These are phyloP conservation scores for Pristionchus mayeri DNA, from an alignment of 2,888 invertebrate genomes.

Conservation along the genomic window DNA sequence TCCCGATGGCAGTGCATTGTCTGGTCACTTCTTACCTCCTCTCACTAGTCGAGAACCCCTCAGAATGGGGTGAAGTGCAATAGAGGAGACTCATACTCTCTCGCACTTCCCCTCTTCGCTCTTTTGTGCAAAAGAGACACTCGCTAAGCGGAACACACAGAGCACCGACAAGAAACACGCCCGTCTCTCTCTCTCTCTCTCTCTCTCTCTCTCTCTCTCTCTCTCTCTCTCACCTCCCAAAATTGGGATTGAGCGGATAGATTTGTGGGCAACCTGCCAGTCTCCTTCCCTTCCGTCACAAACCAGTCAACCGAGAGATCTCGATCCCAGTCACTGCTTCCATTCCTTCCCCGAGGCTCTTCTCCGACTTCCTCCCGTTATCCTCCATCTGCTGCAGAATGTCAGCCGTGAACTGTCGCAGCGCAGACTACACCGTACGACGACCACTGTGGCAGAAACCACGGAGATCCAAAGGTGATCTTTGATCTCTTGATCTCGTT, in stretches of 20 bases:
- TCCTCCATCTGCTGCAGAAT: background rate
- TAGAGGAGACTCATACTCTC: background rate
- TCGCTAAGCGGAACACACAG: constrained; percentile 18
- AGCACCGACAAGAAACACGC: background rate
- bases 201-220: too few species aligned
- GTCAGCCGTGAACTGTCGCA: constrained; percentile 19
- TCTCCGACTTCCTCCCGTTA: background rate
- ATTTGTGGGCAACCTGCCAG: constrained; percentile 19
- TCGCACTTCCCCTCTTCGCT: background rate
- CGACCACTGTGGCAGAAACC: constrained; percentile 24
- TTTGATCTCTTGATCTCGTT: background rate
- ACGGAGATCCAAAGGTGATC: background rate
- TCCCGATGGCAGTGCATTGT: constrained; percentile 31
- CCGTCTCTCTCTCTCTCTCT: constrained; percentile 1
- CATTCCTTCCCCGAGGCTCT: background rate
- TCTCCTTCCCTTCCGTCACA: background rate
- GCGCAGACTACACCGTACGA: constrained; percentile 5
- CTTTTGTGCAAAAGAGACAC: constrained; percentile 8
- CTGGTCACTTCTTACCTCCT: background rate
- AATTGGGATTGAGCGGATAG: constrained; percentile 23
- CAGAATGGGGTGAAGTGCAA: constrained; percentile 1
- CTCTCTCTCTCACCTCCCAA: background rate
- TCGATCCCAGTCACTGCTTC: background rate
- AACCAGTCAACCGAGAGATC: constrained; percentile 36
- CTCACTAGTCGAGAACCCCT: background rate